These are phyloP conservation scores for Schizaphis graminum DNA, from an alignment of 2,888 invertebrate genomes.

Conservation along the genomic window DNA sequence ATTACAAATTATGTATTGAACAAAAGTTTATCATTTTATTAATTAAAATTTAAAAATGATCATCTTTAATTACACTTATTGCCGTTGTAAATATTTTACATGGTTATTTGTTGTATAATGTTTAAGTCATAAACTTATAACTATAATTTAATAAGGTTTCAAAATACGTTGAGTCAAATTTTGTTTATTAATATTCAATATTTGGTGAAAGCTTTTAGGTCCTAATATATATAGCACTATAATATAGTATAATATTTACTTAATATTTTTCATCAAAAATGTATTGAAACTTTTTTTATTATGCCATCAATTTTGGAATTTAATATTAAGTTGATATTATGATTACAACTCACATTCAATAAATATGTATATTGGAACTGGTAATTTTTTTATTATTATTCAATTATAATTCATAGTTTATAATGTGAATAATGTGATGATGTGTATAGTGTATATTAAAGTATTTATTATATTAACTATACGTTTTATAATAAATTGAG, in stretches of 20 bases:
- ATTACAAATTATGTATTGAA: not conserved
- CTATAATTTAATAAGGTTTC: not conserved
- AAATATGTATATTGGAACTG: not conserved
- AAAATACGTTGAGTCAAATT: not conserved
- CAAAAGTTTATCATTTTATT: not conserved
- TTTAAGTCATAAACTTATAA: not conserved
- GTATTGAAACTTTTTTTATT: not conserved
- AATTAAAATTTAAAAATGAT: not conserved
- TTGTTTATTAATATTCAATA: not conserved
- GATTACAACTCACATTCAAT: not conserved
- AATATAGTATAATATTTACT: not conserved
- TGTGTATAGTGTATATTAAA: not conserved
- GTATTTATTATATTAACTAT: not conserved
- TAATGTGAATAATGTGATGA: not conserved
- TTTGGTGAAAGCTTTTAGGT: not conserved
- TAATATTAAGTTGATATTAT: not conserved
- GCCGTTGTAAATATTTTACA: not conserved
- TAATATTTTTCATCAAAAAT: constrained; percentile 3
- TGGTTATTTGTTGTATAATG: not conserved
- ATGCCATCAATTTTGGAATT: not conserved
- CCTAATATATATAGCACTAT: not conserved
- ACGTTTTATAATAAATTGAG: not conserved
- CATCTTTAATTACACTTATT: not conserved
- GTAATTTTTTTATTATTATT: not conserved
- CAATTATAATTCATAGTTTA: not conserved